Evolutionary conservation across 2,113 vertebrate species (phyloP), one percentile per base, ranked within the genome.

Genomic region (Nothobranchius kuhntae): DNA sequence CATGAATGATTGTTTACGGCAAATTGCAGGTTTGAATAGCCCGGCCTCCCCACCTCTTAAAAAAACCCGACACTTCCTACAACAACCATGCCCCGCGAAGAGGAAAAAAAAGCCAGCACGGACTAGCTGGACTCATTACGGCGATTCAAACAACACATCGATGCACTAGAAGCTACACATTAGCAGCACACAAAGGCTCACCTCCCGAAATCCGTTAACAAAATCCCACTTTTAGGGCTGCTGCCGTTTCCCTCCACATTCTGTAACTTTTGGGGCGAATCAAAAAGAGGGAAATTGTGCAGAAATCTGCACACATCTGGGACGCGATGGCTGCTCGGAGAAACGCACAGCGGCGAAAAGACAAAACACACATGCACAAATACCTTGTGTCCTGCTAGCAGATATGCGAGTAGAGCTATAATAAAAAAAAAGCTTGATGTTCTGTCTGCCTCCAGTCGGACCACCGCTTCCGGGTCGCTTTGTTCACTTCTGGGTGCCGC

Each of bases 401-500:
- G 92, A 87, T 89, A 89, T 85, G 87, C 85, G 86, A 83, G 74
- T 77, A 80, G 83, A 86, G 86, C 84, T 89, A 84, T 89, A 87
- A 86, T 89, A 82, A 85, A 89, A 21, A 30, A 30, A 91, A 90
- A 89, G 83, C 65, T 92, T 81, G 89, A 90, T 92, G 89, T 89
- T 91, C 91, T 91, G 77, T 88, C 89, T 91, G 87, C 84, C 87
- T 91, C 90, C 89, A 91, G 89, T 91, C 89, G 84, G 80, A 91
- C 85, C 94, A 95, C 86, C 92, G 93, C 94, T 94, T 96, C 94
- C 95, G 95, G 95, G 95, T 96, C 94, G 93, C 90, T 92, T 92
- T 91, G 93, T 95, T 96, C 93, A 95, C 95, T 95, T 96, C 95
- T 95, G 95, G 94, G 93, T 93, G 86, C 87, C 75, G 87, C 85